Evolutionary conservation across 2,113 vertebrate species (phyloP), one percentile per base, ranked within the genome.

Genomic region (Atherinomorus stipes): DNA sequence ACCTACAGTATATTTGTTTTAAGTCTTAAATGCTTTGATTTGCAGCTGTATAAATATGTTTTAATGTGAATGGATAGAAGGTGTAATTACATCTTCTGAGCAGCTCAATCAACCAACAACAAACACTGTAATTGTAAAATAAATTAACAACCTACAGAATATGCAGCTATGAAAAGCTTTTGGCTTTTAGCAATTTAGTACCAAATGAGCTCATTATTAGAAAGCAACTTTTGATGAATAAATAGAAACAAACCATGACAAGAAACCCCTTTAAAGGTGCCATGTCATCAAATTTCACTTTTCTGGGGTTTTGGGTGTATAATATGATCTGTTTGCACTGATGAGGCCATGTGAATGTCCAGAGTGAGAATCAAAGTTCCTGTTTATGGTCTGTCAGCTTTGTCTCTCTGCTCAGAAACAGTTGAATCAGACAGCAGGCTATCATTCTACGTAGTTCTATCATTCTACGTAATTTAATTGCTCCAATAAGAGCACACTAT

Each of bases 11-110:
- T 50, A 44, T 61, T 42, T 62, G 7, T 49, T 70, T 75, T 4
- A 37, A 54, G 51, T 71, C 45, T 0, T 49, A 71, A 68, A 71
- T 42, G 22, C 59, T 23, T 71, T 25, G 61, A 37, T 74, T 67
- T 51, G 12, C 57, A 63, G 31, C 63, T 22, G 12, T 51, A 76
- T 59, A 37, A 63, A 63, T 63, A 51, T 18, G 44, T 19, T 49
- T 73, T 28, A 49, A 26, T 52, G 61, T 56, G 49, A 62, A 68
- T 64, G 21, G 58, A 56, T 25, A 56, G 26, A 21, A 72, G 59
- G 18, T 18, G 18, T 50, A 65, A 77, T 60, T 12, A 38, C 9
- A n/a, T 12, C 44, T 54, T 8, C 64, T 18, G 64, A 70, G 31
- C n/a, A 4, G 25, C 51, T 71, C 21, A 47, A 40, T 10, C 11